A percentile compares a stretch with the other conserved stretches of the same genome.
Conservation (phyloP, 1,140 invertebrate species). For the Protaetia brevitarsis region DNA sequence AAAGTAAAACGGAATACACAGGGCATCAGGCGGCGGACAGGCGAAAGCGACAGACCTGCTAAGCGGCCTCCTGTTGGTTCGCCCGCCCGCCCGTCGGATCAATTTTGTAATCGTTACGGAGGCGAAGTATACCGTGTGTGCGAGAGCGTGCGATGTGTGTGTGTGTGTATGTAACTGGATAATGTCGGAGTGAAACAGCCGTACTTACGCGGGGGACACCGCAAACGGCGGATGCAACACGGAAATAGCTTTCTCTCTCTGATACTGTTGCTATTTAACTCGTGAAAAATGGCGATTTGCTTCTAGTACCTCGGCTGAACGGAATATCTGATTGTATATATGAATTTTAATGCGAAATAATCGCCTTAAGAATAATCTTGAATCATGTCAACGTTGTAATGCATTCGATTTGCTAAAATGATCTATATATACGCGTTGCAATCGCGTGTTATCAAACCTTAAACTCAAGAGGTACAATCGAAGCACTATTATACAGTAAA, state of each 20-base stretch:
- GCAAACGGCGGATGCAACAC: constrained; percentile 9
- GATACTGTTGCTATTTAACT: not conserved
- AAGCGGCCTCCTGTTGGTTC: constrained; percentile 2
- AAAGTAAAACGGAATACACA: not conserved
- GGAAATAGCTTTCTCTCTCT: constrained; percentile 11
- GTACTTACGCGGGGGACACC: not conserved
- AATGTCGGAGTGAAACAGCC: constrained; percentile 4
- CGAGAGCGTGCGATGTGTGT: not conserved
- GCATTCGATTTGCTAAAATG: too few species aligned
- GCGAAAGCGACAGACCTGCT: constrained; percentile 2
- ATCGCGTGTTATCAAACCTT: too few species aligned
- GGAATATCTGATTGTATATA: too few species aligned
- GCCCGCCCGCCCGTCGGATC: not conserved
- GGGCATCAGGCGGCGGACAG: not conserved
- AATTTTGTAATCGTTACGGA: constrained; percentile 7
- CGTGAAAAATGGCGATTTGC: not conserved
- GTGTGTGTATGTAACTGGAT: constrained; percentile 5
- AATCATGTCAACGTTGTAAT: too few species aligned
- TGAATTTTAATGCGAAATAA: too few species aligned
- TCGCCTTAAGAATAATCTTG: too few species aligned
- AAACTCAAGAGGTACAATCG: too few species aligned
- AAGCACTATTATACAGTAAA: too few species aligned
- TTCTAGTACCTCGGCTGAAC: too few species aligned
- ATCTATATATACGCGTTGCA: too few species aligned
- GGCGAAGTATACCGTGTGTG: too few species aligned